Evolutionary conservation across 2,113 vertebrate genomes (phyloP).

Genomic region (Callospermophilus lateralis): DNA sequence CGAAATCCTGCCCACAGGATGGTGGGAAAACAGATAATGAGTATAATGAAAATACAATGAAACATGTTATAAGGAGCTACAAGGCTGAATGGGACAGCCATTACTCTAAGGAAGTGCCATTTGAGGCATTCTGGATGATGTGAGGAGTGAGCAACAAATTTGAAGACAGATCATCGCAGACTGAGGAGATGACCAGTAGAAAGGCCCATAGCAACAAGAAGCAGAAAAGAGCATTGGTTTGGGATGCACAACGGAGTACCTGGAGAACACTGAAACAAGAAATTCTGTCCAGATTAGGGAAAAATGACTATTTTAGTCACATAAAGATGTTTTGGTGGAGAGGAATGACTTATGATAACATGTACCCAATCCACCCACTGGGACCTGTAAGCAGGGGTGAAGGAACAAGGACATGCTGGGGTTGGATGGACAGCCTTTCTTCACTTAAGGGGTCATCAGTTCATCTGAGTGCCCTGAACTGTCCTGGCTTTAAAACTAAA

Average conservation of each 20-base stretch:
- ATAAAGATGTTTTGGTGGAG: background rate
- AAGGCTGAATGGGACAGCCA: background rate
- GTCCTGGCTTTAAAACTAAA: background rate
- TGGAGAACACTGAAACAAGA: background rate
- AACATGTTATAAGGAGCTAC: too few species aligned
- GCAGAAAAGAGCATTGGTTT: background rate
- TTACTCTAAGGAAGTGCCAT: too few species aligned
- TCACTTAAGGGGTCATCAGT: too few species aligned
- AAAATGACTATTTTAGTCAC: background rate
- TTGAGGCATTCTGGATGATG: background rate
- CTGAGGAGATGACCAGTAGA: background rate
- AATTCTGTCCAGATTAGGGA: background rate
- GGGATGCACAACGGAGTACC: too few species aligned
- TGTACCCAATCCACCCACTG: background rate
- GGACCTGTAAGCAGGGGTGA: too few species aligned
- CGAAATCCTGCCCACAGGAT: background rate
- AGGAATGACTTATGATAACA: background rate
- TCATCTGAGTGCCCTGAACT: background rate
- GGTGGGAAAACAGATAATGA: background rate
- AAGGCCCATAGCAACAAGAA: background rate
- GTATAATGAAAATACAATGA: background rate
- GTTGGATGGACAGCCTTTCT: background rate
- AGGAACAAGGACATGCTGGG: background rate
- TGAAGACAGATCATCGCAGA: background rate
- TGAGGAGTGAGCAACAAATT: background rate